Evolutionary conservation across 2,888 invertebrate genomes (phyloP), one percentile per base, ranked within the genome.

Genomic region (Phaonia tiefii): DNA sequence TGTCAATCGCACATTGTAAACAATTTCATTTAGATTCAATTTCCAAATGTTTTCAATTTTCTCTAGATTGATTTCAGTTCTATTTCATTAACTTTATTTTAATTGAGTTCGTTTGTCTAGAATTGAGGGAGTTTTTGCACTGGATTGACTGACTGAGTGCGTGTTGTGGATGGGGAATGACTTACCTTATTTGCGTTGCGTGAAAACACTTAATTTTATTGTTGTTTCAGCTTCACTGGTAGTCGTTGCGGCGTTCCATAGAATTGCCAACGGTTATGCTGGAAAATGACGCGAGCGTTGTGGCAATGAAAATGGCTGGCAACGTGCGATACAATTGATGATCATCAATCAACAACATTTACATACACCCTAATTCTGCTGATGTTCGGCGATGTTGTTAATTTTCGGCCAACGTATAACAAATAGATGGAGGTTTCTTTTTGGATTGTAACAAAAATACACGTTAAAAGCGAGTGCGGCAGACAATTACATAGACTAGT

Each of bases 331-430:
- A 70, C 65, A 15, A 69, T 39, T 60, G 51, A 71, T 75, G 66
- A 63, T 77, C 71, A 66, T 67, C 77, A 77, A 80, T 77, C 77
- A 80, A 13, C 10, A 39, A 60, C 63, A 26, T 20, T 37, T 60
- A 60, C 63, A 37, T 63, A 39, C 42, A 51, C 22, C 22, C 20
- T 42, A 63, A 42, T 37, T 60, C 42, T 8, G 60, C 22, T 37
- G 4, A 8, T 60, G 74, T 65, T 63, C 65, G 17, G 13, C 37
- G 31, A 11, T 25, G 17, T 63, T 49, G 22, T 58, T 74, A 51
- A 75, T 67, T 56, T 25, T 63, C 13, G 51, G 58, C 60, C 60
- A 81, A 71, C 8, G 71, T 76, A 78, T 71, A 72, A 75, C 75
- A 75, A 63, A 56, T 60, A 58, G 56, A 20, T 60, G 31, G 31